Conservation (phyloP, 2,888 invertebrate species). For the Microchrysa polita region DNA sequence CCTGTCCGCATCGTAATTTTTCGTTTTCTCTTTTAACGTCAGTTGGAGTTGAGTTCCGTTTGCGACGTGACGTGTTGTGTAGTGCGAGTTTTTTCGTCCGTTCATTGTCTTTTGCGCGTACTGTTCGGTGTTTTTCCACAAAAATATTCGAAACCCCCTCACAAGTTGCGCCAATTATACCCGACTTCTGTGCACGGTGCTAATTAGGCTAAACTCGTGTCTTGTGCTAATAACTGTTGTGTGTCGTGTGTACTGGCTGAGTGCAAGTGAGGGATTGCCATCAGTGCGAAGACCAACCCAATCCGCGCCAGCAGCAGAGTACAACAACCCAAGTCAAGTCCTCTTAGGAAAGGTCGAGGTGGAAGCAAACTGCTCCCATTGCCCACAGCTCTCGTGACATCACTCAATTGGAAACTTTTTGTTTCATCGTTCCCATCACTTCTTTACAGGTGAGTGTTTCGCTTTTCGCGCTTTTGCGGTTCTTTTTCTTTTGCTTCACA, state of each 20-base stretch:
- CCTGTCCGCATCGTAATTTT: not conserved
- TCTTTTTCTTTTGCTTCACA: no score
- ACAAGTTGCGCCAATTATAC: not conserved
- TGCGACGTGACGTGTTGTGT: not conserved
- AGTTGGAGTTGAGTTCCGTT: conserved; percentile 21
- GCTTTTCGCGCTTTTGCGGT: no score
- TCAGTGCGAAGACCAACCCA: no score
- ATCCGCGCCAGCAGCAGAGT: no score
- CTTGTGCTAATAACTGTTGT: not conserved
- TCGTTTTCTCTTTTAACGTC: not conserved
- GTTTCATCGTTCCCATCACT: not conserved
- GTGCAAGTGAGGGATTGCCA: not conserved
- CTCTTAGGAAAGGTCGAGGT: no score
- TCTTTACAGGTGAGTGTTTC: no score
- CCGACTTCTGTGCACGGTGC: not conserved
- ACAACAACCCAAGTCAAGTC: no score
- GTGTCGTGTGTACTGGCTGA: not conserved
- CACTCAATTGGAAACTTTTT: not conserved
- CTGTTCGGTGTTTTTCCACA: not conserved
- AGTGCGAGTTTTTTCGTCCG: not conserved
- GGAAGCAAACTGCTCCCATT: no score
- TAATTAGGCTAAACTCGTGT: no score
- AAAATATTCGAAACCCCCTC: not conserved
- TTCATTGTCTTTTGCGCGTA: not conserved
- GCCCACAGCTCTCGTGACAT: not conserved